Evolutionary conservation across 2,888 invertebrate species (phyloP).

Genomic region (Linnaemya vulpina): DNA sequence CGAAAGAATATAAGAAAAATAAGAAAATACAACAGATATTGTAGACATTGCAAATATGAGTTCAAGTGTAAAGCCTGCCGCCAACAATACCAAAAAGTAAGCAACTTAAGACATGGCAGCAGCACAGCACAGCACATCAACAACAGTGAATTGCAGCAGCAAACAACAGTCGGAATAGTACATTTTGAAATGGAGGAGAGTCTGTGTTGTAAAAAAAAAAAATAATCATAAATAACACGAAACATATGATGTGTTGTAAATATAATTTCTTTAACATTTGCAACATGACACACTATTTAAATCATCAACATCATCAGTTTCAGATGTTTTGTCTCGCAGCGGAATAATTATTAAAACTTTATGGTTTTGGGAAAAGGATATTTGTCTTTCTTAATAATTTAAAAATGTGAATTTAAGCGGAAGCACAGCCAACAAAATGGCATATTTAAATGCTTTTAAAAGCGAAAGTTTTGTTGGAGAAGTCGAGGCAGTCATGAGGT

Average conservation of each 20-base stretch:
- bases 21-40: constrained; percentile 68
- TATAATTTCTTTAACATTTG: constrained; percentile 64
- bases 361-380: constrained; percentile 2
- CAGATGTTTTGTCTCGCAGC: constrained; percentile 12
- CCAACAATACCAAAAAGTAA: constrained; percentile 42
- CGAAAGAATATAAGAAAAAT: constrained; percentile 70
- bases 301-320: constrained; percentile 59
- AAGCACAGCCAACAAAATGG: neutral
- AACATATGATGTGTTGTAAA: constrained; percentile 59
- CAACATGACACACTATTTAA: constrained; percentile 68
- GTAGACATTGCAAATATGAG: constrained; percentile 72
- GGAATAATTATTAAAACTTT: constrained; percentile 27
- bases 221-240: constrained; percentile 16
- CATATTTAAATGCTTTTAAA: too few relatives aligned
- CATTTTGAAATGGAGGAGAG: constrained; percentile 21
- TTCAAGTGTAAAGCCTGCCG: constrained; percentile 69
- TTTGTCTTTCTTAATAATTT: neutral
- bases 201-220: constrained; percentile 26
- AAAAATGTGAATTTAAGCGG: neutral
- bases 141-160: constrained; percentile 29
- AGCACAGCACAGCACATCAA: constrained; percentile 36
- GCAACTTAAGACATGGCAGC: constrained; percentile 56
- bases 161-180: constrained; percentile 17
- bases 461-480: too few relatives aligned
- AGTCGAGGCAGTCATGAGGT: too few relatives aligned